Evolutionary conservation across 2,113 vertebrate species (phyloP), one percentile per base, ranked within the genome.

Genomic region (Eublepharis macularius): DNA sequence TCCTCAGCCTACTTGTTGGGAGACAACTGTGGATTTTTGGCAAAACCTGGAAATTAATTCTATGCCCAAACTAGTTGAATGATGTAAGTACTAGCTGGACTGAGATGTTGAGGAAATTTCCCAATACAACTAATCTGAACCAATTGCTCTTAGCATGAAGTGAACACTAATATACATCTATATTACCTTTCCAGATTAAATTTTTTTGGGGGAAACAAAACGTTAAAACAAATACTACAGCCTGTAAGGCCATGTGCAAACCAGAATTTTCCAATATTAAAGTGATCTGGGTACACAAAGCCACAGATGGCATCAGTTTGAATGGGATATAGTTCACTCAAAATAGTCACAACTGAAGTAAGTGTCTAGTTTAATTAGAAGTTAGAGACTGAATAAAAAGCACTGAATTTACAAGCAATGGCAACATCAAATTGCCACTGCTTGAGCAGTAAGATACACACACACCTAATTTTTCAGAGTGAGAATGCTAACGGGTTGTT

Each of bases 211-310:
- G 79, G 91, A 90, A 85, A 29, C 9, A 91, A 85, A 81, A 90
- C 90, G 76, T 92, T 90, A 89, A 29, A 76, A 88, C 39, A 91
- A 79, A 83, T 74, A 83, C 34, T 89, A 89, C 73, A 90, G 32
- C 39, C 34, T 88, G 63, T 17, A 87, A 51, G 74, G 1, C 8
- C 83, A 54, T 80, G 81, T 89, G 86, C 63, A 89, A 85, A 66
- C 57, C 1, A 89, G 49, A 69, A 89, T 65, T 83, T 89, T 86
- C n/a, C 43, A 49, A 57, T 66, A 84, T 81, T 88, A 90, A 91
- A 87, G 87, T 87, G 45, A 72, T 90, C 21, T 83, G 69, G 70
- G 43, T 65, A 63, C 41, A 81, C 57, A 82, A 86, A 39, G 76
- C 43, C 80, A 78, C 49, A 75, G 66, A 89, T 78, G 89, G 78